Conservation (phyloP, 1,140 invertebrate genomes). For the Druon quercuslanigerum region DNA sequence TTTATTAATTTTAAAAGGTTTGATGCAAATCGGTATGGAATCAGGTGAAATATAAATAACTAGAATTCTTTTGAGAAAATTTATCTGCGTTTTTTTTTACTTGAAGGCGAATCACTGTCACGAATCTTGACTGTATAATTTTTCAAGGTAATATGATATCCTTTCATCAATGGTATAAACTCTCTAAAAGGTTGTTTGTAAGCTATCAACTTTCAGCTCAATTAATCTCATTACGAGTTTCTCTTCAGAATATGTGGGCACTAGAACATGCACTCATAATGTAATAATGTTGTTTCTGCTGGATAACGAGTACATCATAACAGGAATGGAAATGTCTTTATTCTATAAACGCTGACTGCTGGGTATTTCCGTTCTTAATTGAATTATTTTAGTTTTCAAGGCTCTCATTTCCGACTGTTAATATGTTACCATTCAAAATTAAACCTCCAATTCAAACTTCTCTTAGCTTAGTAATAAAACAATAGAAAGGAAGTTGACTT, state of each 20-base stretch:
- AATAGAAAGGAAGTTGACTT: too few species aligned
- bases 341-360: neutral
- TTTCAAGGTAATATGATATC: neutral
- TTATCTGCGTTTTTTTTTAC: too few species aligned
- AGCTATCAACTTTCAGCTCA: neutral
- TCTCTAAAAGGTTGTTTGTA: too few species aligned
- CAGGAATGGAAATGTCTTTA: slow-evolving; percentile 37
- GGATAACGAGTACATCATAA: slow-evolving; percentile 13
- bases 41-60: too few species aligned
- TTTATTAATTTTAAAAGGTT: too few species aligned
- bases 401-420: neutral
- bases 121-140: neutral
- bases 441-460: too few species aligned
- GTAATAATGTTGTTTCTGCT: slow-evolving; percentile 39
- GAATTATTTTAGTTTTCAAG: neutral
- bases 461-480: too few species aligned
- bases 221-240: slow-evolving; percentile 14
- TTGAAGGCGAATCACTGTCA: too few species aligned
- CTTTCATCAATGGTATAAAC: neutral
- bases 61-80: too few species aligned
- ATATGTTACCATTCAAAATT: too few species aligned
- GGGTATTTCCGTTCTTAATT: neutral
- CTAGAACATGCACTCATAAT: slow-evolving; percentile 33
- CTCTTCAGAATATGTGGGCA: slow-evolving; percentile 33
- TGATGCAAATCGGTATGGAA: too few species aligned